Conservation (phyloP, 2,113 vertebrate species). For the Dissostichus mawsoni region DNA sequence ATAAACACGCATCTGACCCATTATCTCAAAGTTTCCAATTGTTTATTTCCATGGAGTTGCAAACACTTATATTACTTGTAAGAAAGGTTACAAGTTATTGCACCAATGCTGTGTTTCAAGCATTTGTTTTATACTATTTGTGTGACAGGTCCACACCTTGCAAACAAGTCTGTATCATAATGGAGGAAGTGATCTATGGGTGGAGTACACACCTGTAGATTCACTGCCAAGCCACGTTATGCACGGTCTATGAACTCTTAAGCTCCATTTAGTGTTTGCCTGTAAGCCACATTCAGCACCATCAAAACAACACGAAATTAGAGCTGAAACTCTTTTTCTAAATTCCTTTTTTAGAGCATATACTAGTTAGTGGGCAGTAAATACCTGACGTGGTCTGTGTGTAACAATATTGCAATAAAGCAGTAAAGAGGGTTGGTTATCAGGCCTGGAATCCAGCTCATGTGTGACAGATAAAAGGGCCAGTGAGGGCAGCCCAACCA, state of each 20-base stretch:
- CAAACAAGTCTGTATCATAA: constrained; percentile 12
- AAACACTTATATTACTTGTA: background rate
- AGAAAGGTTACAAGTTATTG: background rate
- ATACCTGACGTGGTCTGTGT: constrained; percentile 22
- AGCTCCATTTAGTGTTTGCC: constrained; percentile 5
- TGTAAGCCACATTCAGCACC: constrained; percentile 1
- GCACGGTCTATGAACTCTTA: constrained; percentile 8
- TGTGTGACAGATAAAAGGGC: constrained; percentile 70
- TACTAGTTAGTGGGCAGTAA: background rate
- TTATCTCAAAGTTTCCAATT: background rate
- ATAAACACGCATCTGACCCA: background rate
- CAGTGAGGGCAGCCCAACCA: constrained; percentile 64
- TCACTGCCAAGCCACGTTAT: constrained; percentile 7
- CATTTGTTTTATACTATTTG: background rate
- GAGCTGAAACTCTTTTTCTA: background rate
- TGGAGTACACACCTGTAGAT: constrained; percentile 40
- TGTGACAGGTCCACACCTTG: background rate
- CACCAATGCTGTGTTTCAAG: background rate
- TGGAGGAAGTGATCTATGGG: constrained; percentile 45
- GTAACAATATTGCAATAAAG: constrained; percentile 50
- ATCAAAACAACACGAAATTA: constrained; percentile 3
- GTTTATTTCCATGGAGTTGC: background rate
- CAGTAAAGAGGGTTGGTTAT: constrained; percentile 40
- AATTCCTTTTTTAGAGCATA: background rate
- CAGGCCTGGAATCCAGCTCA: constrained; percentile 66